These are phyloP conservation scores for Zosterops pallidus DNA, from an alignment of 2,113 vertebrate species.

Conservation along the genomic window DNA sequence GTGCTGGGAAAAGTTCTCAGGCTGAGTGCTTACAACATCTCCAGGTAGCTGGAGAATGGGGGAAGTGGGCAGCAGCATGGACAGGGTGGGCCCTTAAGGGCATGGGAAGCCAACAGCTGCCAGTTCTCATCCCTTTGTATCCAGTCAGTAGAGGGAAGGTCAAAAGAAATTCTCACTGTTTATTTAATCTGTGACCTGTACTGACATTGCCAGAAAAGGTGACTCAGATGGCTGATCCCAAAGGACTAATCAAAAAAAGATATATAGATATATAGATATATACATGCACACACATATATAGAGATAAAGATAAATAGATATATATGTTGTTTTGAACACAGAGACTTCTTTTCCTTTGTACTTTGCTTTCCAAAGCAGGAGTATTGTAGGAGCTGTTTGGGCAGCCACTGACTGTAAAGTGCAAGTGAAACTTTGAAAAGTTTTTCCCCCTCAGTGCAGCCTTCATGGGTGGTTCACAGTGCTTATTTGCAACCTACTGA, in stretches of 20 bases:
- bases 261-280: background rate
- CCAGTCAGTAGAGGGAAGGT: background rate
- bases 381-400: background rate
- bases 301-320: background rate
- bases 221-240: background rate
- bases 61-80: background rate
- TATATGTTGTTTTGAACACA: background rate
- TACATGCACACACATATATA: background rate
- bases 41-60: background rate
- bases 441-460: background rate
- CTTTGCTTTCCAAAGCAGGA: background rate
- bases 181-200: background rate
- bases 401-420: background rate
- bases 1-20: background rate
- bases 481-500: background rate
- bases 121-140: background rate
- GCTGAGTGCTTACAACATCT: background rate
- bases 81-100: background rate
- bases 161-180: background rate
- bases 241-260: background rate
- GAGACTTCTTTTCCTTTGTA: background rate
- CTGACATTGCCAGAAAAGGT: background rate
- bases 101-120: background rate
- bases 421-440: background rate
- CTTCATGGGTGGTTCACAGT: background rate